Evolutionary conservation across 2,113 vertebrate genomes (phyloP), one percentile per base, ranked within the genome.

Genomic region (Hemiscyllium ocellatum): DNA sequence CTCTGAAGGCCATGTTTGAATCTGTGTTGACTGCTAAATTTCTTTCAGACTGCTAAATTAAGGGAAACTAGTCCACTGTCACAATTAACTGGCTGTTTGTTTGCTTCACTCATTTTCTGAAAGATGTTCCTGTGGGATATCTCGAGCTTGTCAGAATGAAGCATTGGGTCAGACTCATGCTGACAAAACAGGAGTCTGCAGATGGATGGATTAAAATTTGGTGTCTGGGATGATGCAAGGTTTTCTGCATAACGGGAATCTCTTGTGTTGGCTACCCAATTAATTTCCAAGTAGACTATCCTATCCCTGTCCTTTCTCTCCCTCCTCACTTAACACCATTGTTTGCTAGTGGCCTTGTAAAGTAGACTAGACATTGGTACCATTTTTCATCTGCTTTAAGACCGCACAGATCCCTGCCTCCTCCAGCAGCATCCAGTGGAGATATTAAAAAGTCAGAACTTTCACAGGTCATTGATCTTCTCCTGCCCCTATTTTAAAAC

Each of bases 1-100:
- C 52, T 65, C 87, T 65, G 87, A 61, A 91, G 87, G 89, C 33
- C 15, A 8, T 66, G 61, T 61, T 91, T 20, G 56, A 33, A 29
- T 69, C 6, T 24, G 3, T 95, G 42, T 61, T 61, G 56, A 12
- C 56, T 61, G 56, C 56, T 12, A 61, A 61, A 1, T 61, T 61
- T 61, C 56, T 61, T 61, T 61, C 56, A 61, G 70, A 66, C 69
- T 72, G 94, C 69, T 50, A 95, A 95, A 7, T 95, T 52, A 47
- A 95, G 61, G 66, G 24, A 69, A 72, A 42, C 37, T 69, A 72
- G 22, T 72, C 24, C 37, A 72, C 26, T 95, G 94, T 52, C 26
- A 72, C 72, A 24, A 72, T 95, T 72, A 95, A 37, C 33, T 8
- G 68, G 93, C 4, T 95, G 94, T 95, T 95, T 95, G 68, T 76